Base-by-base conservation (phyloP, 2,888 invertebrate species). In the Hyles lineata region DNA sequence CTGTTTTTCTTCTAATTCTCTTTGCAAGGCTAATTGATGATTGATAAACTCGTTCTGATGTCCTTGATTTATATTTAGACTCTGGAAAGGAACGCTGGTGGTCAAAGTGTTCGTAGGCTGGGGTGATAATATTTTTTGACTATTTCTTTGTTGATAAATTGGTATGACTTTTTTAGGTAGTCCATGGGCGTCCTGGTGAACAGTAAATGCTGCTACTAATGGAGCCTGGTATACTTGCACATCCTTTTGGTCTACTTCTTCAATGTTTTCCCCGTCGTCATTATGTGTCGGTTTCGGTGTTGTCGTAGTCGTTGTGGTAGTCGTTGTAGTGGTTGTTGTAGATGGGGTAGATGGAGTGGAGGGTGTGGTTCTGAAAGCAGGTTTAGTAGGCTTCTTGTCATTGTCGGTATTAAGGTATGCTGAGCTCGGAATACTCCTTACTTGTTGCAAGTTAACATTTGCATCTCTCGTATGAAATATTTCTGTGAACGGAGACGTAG, bases 141-240 rank as follows among this genome's bases (percentile, higher is more conserved):
- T 81, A 74, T 85, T 90, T 6, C 87, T 88, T 77, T 95, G 94
- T 82, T 96, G 96, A 83, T 95, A 96, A 80, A 97, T 95, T 0
- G 98, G 97, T 71, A 97, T 96, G 0, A 98, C 97, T 87, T 96
- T 97, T 80, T 97, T 97, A 0, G 98, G 97, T n/a, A 96, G 85
- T 0, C 98, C 98, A 43, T 95, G 95, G 77, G 96, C 96, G 84
- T 98, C 98, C 88, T 98, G 97, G 78, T 98, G 97, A 0, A 98
- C 97, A 0, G 98, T 98, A 83, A 98, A 98, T 0, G 98, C 98
- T 2, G 97, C 97, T 0, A 98, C 97, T 74, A 98, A 86, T 0
- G 98, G 98, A 3, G 98, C 98, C 79, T 96, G 96, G 83, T 96
- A 97, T 70, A 98, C 97, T 87, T 97, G 97, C 1, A 98, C 97